Evolutionary conservation across 2,113 vertebrate genomes (phyloP).

Genomic region (Marmota flaviventris): DNA sequence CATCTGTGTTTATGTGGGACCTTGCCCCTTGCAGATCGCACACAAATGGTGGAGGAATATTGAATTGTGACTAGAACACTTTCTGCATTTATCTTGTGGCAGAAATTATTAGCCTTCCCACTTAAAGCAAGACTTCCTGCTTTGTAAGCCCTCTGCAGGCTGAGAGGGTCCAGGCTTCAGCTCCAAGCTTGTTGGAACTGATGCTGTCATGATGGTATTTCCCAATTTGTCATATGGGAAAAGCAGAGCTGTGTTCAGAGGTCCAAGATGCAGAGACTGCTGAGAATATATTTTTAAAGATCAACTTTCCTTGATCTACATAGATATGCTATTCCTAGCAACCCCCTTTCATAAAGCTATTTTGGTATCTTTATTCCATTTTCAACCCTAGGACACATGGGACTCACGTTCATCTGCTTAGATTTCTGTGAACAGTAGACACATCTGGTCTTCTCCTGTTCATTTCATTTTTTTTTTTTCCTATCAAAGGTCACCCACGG

Average conservation of each 20-base stretch:
- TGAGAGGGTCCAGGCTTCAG: not conserved
- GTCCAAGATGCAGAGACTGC: not conserved
- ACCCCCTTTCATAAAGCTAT: not conserved
- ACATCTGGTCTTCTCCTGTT: not conserved
- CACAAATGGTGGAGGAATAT: not conserved
- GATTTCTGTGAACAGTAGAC: not conserved
- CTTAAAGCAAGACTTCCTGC: constrained; percentile 21
- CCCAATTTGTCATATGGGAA: not conserved
- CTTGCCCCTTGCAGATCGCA: not conserved
- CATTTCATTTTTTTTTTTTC: not conserved
- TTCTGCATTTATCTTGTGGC: not conserved
- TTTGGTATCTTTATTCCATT: not conserved
- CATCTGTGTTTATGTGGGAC: not conserved
- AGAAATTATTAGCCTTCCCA: constrained; percentile 15
- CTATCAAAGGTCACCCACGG: not conserved
- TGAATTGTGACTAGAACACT: not conserved
- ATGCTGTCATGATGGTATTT: not conserved
- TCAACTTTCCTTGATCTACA: not conserved
- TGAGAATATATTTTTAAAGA: not conserved
- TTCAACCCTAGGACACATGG: not conserved
- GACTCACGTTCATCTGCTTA: not conserved
- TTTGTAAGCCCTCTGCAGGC: not conserved
- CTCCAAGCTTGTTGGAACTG: not conserved
- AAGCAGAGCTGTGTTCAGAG: not conserved
- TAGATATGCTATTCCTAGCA: not conserved